Evolutionary conservation across 2,888 invertebrate genomes (phyloP).

Genomic region (Andrena bicolor): DNA sequence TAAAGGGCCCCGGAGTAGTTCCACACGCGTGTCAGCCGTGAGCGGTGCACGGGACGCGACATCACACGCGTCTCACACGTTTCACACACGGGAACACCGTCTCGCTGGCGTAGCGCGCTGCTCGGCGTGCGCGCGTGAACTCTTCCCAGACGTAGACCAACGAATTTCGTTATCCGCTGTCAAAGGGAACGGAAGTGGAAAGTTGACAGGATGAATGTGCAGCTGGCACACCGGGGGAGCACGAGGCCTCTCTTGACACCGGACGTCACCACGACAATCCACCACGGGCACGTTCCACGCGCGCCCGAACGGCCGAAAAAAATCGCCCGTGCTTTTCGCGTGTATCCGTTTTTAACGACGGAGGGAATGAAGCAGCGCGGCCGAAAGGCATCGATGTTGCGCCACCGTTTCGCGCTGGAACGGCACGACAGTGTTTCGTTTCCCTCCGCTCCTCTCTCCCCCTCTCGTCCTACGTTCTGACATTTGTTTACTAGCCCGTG

Average conservation of each 20-base stretch:
- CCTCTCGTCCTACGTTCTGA: conserved; percentile 57
- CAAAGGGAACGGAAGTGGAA: conserved; percentile 30
- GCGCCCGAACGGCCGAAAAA: conserved; percentile 41
- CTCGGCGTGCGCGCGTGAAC: not conserved
- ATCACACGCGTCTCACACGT: conserved; percentile 27
- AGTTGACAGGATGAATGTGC: conserved; percentile 41
- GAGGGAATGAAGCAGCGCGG: conserved; percentile 30
- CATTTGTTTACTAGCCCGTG: conserved; percentile 77
- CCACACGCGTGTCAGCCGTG: conserved; percentile 26
- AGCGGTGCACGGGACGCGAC: not conserved
- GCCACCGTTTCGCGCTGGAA: conserved; percentile 48
- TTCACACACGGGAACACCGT: not conserved
- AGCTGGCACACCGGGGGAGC: conserved; percentile 51
- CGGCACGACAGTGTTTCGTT: conserved; percentile 47
- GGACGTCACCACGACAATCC: conserved; percentile 56
- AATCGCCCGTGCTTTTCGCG: conserved; percentile 33
- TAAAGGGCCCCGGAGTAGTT: conserved; percentile 52
- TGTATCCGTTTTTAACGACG: conserved; percentile 17
- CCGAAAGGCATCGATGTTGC: conserved; percentile 50
- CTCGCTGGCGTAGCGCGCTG: not conserved
- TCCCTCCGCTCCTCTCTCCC: conserved; percentile 41
- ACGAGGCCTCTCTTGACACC: conserved; percentile 49
- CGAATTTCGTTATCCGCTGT: conserved; percentile 26
- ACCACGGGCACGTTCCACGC: conserved; percentile 44
- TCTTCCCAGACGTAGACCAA: not conserved